Conservation (phyloP, 2,888 invertebrate genomes). For the Drepana falcataria region DNA sequence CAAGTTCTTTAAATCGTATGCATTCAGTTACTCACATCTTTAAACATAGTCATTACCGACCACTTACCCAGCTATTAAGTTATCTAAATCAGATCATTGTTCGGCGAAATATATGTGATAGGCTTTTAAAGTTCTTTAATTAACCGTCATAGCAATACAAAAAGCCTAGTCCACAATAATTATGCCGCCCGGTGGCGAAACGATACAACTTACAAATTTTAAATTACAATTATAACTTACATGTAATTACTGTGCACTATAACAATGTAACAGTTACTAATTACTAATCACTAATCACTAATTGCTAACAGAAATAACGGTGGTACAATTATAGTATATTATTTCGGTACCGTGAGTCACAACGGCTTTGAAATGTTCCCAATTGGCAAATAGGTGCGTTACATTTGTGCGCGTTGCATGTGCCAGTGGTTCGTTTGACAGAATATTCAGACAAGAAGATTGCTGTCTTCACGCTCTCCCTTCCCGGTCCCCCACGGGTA, state of each 20-base stretch:
- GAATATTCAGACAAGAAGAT: too few relatives aligned
- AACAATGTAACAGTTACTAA: slow-evolving; percentile 10
- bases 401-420: not conserved
- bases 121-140: not conserved
- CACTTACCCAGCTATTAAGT: not conserved
- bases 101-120: not conserved
- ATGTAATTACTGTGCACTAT: slow-evolving; percentile 19
- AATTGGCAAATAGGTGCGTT: not conserved
- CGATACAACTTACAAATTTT: slow-evolving; percentile 10
- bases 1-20: too few relatives aligned
- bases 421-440: not conserved
- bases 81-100: not conserved
- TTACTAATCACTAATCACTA: slow-evolving; percentile 15
- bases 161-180: not conserved
- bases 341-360: not conserved
- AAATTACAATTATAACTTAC: slow-evolving; percentile 10
- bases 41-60: too few relatives aligned
- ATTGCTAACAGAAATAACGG: slow-evolving; percentile 15
- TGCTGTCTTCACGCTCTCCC: too few relatives aligned
- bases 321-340: slow-evolving; percentile 7
- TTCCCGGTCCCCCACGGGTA: too few relatives aligned
- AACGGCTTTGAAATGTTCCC: not conserved
- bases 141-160: not conserved
- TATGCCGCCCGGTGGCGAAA: slow-evolving; percentile 10
- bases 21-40: too few relatives aligned